A percentile compares a stretch with the other conserved stretches of the same genome.
Evolutionary conservation across 2,113 vertebrate genomes (phyloP).

Genomic region (Triplophysa dalaica): DNA sequence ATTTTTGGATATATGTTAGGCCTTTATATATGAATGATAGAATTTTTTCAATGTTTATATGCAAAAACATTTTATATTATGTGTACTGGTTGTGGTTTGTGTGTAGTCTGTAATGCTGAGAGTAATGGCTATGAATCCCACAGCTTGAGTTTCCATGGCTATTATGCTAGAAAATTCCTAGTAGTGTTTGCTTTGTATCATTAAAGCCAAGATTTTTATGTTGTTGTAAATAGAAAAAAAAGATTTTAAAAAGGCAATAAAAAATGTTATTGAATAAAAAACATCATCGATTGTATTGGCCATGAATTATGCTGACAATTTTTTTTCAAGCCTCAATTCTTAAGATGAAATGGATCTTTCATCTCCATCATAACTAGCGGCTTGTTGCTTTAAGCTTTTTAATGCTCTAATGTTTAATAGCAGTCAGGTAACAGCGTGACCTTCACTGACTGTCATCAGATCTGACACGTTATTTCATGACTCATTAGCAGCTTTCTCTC

Average conservation of each 20-base stretch:
- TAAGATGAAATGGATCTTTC: constrained; percentile 81
- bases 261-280: constrained; percentile 64
- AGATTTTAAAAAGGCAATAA: constrained; percentile 85
- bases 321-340: constrained; percentile 63
- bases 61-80: constrained; percentile 88
- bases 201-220: constrained; percentile 85
- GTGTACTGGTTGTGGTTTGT: constrained; percentile 86
- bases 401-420: constrained; percentile 78
- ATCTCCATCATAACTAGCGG: constrained; percentile 83
- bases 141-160: constrained; percentile 78
- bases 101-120: constrained; percentile 80
- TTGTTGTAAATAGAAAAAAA: constrained; percentile 90
- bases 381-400: constrained; percentile 83
- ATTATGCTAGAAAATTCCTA: constrained; percentile 77
- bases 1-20: constrained; percentile 94
- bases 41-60: constrained; percentile 95
- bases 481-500: constrained; percentile 70
- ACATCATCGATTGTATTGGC: constrained; percentile 75
- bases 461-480: constrained; percentile 68
- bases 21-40: constrained; percentile 88
- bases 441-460: constrained; percentile 75
- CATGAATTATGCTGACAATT: constrained; percentile 81
- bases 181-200: constrained; percentile 86
- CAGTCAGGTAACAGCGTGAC: constrained; percentile 77
- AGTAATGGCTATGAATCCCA: constrained; percentile 76